Base-by-base conservation (phyloP, 1,140 invertebrate genomes). In the Temnothorax curvispinosus region DNA sequence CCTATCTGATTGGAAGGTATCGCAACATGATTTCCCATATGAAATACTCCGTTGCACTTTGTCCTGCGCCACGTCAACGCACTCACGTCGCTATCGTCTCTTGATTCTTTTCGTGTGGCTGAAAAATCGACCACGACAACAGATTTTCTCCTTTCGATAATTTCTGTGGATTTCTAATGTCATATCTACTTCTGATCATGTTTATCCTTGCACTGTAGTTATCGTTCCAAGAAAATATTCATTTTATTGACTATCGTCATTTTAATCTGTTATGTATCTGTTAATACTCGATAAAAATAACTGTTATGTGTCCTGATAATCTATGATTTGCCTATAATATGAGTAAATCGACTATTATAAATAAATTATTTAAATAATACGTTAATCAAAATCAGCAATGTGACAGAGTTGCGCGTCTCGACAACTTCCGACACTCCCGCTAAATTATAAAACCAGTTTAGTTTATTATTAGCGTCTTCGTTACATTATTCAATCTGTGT, bases 11-110 rank as follows among this genome's bases (percentile, higher is more conserved):
- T 90, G 81, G 72, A 86, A 88, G 81, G 87, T 91, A 92, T 92
- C 87, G 76, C 84, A 87, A 90, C 88, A 89, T 86, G 90, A 92
- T 90, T 91, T 92, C 86, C 81, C 88, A 90, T 90, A 92, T 90
- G 85, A 85, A 91, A 91, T 88, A 71, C 72, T 67, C 50, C 44
- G 35, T 27, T 72, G 80, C 64, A 88, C 84, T 88, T 88, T 86
- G 67, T 64, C 56, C 81, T 77, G n/a, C 54, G 35, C 56, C 54
- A 50, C 47, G 62, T 72, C 89, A 65, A 90, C 74, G 74, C 69
- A 80, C 52, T 74, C 21, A 11, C 27, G 18, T 41, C 13, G 35
- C 50, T 54, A 58, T 64, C 84, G n/a, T 75, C 11, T 67, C 64
- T 4, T 27, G 62, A 50, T 35, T 62, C 54, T 69, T 47, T 60